Base-by-base conservation (phyloP, 2,888 invertebrate species). In the Uropetala carovei region DNA sequence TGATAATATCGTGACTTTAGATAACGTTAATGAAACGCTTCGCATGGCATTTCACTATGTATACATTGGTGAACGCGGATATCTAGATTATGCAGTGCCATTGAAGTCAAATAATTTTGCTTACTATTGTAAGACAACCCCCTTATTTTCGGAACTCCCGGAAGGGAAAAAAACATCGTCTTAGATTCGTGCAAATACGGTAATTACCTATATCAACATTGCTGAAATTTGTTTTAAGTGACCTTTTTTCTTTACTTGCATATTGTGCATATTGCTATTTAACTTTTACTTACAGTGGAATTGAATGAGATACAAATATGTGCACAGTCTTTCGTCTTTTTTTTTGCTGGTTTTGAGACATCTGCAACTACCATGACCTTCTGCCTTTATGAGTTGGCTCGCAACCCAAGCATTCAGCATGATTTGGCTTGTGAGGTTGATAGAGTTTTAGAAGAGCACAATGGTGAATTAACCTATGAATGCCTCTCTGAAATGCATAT, bases 311-410 rank as follows among this genome's bases (percentile, higher is more conserved):
- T 93, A 11, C 92, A 1, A 43, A 92, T 86, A 11, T 93, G 58
- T 0, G 94, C 96, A 0, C 95, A 96, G 92, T 94, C 95, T 0
- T 94, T 96, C 0, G 95, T 96, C 0, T 96, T 96, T 93, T 96
- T 96, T 93, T 93, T 95, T 0, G 96, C 96, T 56, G 96, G 96
- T 1, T 96, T 95, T 93, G 96, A 96, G 93, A 96, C 96, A 0
- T 95, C 96, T 0, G 96, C 96, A 0, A 96, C 96, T 0, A 96
- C 96, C 0, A 95, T 96, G 86, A 95, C 96, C 43, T 96, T 96
- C 93, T 94, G 96, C 11, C 94, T 96, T 68, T 95, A 96, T 93
- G 96, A 96, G 94, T 94, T 97, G 91, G 96, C 96, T 0, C 94
- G 95, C 0, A 94, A 96, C 93, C 95, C 95, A 7, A 94, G 95